Conservation (phyloP, 2,797 vertebrate genomes). For the Enteromius fasciolatus region DNA sequence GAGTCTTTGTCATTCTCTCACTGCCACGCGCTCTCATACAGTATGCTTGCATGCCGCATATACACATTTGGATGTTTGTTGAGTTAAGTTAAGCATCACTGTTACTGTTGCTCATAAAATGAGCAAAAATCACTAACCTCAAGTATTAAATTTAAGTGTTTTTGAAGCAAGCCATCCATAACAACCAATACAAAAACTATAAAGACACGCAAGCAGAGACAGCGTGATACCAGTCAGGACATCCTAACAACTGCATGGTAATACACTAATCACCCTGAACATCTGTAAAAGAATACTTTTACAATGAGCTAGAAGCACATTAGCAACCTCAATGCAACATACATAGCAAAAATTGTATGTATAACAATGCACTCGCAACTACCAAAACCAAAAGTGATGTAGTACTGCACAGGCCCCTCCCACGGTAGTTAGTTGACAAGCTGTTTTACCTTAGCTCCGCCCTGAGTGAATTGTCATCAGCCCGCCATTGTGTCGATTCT, state of each 20-base stretch:
- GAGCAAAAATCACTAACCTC: neutral
- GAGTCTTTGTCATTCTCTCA: neutral
- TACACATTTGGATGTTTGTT: neutral
- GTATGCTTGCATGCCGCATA: neutral
- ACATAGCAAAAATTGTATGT: neutral
- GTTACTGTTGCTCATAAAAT: neutral
- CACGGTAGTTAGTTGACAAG: too few relatives aligned
- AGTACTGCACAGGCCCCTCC: too few relatives aligned
- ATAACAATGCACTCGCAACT: neutral
- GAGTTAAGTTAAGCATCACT: neutral
- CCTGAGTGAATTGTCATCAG: too few relatives aligned
- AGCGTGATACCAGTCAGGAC: neutral
- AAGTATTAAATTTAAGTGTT: neutral
- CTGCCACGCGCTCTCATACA: constrained; percentile 15
- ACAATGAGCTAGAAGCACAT: neutral
- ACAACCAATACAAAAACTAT: neutral
- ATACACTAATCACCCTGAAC: neutral
- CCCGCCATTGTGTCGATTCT: too few relatives aligned
- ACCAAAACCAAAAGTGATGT: neutral
- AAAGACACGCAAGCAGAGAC: neutral
- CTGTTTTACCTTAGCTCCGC: too few relatives aligned
- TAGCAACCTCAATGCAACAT: neutral
- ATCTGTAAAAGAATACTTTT: too few relatives aligned
- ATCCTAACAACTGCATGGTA: neutral
- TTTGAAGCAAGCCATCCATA: neutral